Percentiles rank a stretch among this genome's conserved stretches.
Evolutionary conservation across 1,140 invertebrate species (phyloP).

Genomic region (Cryptotermes secundus): DNA sequence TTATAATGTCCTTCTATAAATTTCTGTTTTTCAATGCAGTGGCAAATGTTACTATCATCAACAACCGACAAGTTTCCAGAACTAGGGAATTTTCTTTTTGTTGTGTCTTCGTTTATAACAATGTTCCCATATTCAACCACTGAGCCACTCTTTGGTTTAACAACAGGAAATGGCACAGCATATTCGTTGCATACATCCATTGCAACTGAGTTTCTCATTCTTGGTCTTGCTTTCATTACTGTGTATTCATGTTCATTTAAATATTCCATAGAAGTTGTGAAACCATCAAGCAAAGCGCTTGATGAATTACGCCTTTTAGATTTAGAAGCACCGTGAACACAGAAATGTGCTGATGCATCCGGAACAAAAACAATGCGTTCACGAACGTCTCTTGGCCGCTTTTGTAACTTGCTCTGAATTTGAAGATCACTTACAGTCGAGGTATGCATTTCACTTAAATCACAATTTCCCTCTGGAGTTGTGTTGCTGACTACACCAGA

Average conservation of each 20-base stretch:
- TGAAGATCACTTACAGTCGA: not conserved
- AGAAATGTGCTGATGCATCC: not conserved
- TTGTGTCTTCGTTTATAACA: not conserved
- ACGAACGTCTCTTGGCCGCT: not conserved
- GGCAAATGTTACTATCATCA: not conserved
- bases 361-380: not conserved
- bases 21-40: not conserved
- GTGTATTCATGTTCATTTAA: not conserved
- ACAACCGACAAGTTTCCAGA: not conserved
- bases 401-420: not conserved
- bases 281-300: not conserved
- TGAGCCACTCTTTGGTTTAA: not conserved
- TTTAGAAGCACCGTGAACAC: not conserved
- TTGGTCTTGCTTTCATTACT: not conserved
- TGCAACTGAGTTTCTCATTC: not conserved
- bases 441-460: not conserved
- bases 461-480: not conserved
- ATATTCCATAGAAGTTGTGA: not conserved
- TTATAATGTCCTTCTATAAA: slow-evolving; percentile 26
- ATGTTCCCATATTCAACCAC: not conserved
- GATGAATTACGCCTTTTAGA: not conserved
- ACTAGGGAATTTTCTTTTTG: not conserved
- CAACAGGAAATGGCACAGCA: not conserved
- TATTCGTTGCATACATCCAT: not conserved
- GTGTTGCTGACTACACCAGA: not conserved